Base-by-base conservation (phyloP, 1,140 invertebrate genomes). In the Zaprionus tsacasi region DNA sequence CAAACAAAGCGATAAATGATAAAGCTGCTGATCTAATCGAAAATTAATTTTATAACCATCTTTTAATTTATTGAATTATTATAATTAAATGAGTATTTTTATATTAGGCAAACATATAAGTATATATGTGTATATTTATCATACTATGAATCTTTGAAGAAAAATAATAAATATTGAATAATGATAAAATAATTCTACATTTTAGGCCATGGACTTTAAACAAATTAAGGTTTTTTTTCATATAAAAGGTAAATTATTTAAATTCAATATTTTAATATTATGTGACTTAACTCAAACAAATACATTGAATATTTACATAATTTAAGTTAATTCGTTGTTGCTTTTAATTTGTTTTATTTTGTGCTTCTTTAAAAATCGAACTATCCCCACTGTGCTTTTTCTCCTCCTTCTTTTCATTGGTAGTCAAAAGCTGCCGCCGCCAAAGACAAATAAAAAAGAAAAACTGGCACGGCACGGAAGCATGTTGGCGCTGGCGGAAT, bases 401-500 rank as follows among this genome's bases (percentile, higher is more conserved):
- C 40, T n/a, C 68, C 45, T 10, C 10, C 17, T 10, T 40, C 38
- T 4, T 8, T 54, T 65, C 55, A 54, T 72, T 61, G 78, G 50
- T 59, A 75, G 76, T 61, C 76, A 61, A 82, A 77, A 88, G 82
- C 76, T 65, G 71, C 78, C 81, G 75, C 66, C 70, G 70, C 38
- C 78, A 61, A 78, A 69, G 72, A 76, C 81, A 80, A 89, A 81
- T 82, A 87, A 86, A 87, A 88, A 78, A 70, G n/a, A 17, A 58
- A 36, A 68, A 68, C 65, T 88, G 83, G 83, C 82, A 82, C 73
- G 77, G 81, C 80, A 89, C 81, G 83, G 86, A 88, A 90, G 81
- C 85, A 78, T 85, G 85, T 73, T 81, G 85, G 75, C 86, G 85
- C 85, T 81, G 78, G 86, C 86, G 86, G 85, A 86, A 90, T 81